Conservation (phyloP, 2,888 invertebrate genomes). For the Danaus chrysippus region DNA sequence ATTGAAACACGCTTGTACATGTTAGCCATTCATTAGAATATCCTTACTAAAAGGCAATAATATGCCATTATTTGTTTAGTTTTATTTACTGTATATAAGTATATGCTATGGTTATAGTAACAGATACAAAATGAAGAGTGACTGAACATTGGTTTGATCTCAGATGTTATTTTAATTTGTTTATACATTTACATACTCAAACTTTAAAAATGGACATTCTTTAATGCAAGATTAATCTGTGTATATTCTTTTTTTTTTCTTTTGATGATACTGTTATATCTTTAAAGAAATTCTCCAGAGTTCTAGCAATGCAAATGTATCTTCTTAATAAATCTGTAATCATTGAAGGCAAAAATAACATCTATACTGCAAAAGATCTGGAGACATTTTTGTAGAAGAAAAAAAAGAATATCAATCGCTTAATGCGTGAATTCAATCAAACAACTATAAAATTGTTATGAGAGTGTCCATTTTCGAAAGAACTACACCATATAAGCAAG, state of each 20-base stretch:
- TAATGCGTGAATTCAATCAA: too few species aligned
- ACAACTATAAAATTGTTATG: too few species aligned
- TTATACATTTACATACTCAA: constrained; percentile 47
- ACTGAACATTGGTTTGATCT: constrained; percentile 67
- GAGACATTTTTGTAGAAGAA: too few species aligned
- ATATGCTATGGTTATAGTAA: not conserved
- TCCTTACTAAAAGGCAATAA: not conserved
- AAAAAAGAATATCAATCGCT: too few species aligned
- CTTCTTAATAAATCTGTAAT: too few species aligned
- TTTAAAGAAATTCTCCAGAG: not conserved
- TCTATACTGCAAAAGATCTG: too few species aligned
- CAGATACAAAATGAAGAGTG: constrained; percentile 13
- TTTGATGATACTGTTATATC: not conserved
- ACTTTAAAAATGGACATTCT: constrained; percentile 48
- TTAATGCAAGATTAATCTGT: constrained; percentile 38
- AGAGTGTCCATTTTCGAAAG: too few species aligned
- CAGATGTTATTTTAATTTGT: constrained; percentile 66
- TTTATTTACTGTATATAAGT: not conserved
- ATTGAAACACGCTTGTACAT: not conserved
- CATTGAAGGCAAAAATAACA: too few species aligned
- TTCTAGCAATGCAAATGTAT: too few species aligned
- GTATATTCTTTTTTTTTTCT: constrained; percentile 9
- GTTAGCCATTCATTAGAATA: not conserved
- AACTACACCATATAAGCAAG: not conserved
- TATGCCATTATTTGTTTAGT: not conserved